Evolutionary conservation across 2,797 vertebrate species (phyloP), one percentile per base, ranked within the genome.

Genomic region (Rhodeus uyekii): DNA sequence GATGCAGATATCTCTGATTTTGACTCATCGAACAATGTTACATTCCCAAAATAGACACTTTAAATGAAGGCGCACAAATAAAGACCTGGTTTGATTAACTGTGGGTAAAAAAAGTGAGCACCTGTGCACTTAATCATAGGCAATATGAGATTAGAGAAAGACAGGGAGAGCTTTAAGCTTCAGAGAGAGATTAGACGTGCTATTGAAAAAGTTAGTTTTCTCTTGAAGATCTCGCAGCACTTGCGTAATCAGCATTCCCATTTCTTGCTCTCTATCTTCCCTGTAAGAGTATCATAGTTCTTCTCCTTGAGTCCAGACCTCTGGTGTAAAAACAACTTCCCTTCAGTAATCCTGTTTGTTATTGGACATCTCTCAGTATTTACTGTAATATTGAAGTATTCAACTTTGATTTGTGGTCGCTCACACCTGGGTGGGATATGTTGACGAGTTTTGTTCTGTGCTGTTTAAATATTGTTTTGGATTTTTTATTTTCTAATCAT

Each of bases 401-500:
- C 86, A 24, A 83, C 73, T 84, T 88, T 83, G 86, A 73, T 89
- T 90, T 89, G 91, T 90, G 90, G 92, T 91, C 86, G 87, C 89
- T 90, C 84, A 88, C 85, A 88, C 86, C 81, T 88, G 83, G 85
- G 89, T 91, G 89, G 87, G 87, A 91, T 91, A 91, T 89, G 90
- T 91, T 91, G 91, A 87, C 88, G 24, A 91, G 90, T 91, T 92
- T 89, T 86, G 91, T 94, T 89, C 89, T 87, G 93, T 94, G 93
- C 86, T 92, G 92, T 92, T 93, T 91, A 85, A 86, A 86, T 87
- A 87, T 90, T 84, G 80, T 87, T 86, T 89, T 81, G 65, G 63
- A 61, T 48, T 76, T 80, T 84, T 92, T 81, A 53, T 94, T 95
- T 95, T 93, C 92, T 94, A 94, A 91, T 93, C 91, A 93, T 93